Percentiles rank a stretch among this genome's conserved stretches.
Conservation (phyloP, 1,140 invertebrate genomes). For the Drosophila jambulina region DNA sequence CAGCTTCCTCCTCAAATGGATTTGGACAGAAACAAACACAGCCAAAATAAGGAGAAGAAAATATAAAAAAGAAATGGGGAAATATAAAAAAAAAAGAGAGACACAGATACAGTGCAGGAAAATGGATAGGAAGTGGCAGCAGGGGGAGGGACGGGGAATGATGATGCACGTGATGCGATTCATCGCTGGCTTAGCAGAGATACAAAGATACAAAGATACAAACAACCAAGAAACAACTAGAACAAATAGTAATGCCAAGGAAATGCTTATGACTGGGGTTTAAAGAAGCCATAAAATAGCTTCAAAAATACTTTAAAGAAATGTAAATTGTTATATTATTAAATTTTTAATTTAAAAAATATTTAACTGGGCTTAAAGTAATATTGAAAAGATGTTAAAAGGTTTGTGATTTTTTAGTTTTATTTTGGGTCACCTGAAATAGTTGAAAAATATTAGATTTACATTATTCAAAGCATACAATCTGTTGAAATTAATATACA, state of each 20-base stretch:
- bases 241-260: slow-evolving; percentile 7
- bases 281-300: background rate
- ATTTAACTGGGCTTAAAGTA: background rate
- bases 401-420: background rate
- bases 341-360: background rate
- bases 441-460: background rate
- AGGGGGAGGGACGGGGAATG: background rate
- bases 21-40: slow-evolving; percentile 44
- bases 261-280: background rate
- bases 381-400: background rate
- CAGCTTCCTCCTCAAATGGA: slow-evolving; percentile 39
- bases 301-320: background rate
- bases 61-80: background rate
- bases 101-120: slow-evolving; percentile 31
- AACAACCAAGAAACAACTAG: slow-evolving; percentile 15
- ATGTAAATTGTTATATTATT: too few relatives aligned
- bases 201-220: slow-evolving; percentile 37
- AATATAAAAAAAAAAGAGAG: slow-evolving; percentile 32
- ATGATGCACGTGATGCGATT: slow-evolving; percentile 49
- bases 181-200: slow-evolving; percentile 33
- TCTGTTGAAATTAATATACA: too few relatives aligned
- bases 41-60: slow-evolving; percentile 11
- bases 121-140: slow-evolving; percentile 4
- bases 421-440: background rate
- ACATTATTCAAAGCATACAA: too few relatives aligned